phyloP scores from a whole-genome alignment of 2,113 vertebrate species.

The Chloropsis hardwickii region DNA sequence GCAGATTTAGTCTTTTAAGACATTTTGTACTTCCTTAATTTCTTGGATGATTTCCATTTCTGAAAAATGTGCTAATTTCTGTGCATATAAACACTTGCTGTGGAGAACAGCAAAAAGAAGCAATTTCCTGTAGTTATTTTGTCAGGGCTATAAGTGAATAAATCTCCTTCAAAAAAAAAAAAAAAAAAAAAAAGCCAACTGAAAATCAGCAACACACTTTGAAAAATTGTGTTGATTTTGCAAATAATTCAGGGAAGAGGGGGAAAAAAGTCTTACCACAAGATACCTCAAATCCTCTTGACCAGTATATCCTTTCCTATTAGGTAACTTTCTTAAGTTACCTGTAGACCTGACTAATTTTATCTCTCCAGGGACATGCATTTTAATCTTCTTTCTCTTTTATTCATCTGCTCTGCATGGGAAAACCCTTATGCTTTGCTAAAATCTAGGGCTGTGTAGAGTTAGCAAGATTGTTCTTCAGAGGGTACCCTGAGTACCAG shows the following conservation, averaged over 20 bases:
- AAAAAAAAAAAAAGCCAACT: neutral
- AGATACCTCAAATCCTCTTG: neutral
- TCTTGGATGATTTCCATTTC: neutral
- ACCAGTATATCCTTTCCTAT: neutral
- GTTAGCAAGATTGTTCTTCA: neutral
- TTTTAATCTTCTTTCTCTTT: neutral
- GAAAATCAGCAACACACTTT: neutral
- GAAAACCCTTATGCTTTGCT: neutral
- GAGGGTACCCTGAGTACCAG: neutral
- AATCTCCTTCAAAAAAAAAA: neutral
- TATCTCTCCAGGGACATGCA: neutral
- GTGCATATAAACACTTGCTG: neutral
- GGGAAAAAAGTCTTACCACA: neutral
- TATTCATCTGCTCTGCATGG: neutral
- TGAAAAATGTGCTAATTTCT: slow-evolving; percentile 4
- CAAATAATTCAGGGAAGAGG: neutral
- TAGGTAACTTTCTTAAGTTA: neutral
- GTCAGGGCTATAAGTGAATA: neutral
- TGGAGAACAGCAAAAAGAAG: slow-evolving; percentile 3
- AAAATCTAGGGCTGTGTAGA: neutral
- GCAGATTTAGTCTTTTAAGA: neutral
- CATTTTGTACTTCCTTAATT: neutral
- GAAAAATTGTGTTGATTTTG: neutral
- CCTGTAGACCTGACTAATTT: neutral
- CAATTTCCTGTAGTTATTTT: slow-evolving; percentile 8